These are phyloP conservation scores for Antrozous pallidus DNA, from an alignment of 2,797 vertebrate species.

Conservation along the genomic window DNA sequence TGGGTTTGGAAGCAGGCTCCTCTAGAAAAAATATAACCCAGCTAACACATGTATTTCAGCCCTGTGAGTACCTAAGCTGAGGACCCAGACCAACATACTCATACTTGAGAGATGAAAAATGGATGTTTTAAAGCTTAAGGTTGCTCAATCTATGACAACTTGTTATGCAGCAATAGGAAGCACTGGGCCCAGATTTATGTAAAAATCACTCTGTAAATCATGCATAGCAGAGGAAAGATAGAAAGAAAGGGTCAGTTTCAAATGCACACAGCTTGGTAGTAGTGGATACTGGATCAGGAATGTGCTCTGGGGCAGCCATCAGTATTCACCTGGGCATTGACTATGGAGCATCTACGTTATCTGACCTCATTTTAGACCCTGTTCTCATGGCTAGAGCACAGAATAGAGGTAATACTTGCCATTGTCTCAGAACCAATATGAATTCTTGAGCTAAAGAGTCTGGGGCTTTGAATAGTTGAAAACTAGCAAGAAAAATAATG, in stretches of 20 bases:
- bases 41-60: neutral
- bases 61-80: neutral
- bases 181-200: neutral
- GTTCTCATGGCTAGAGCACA: neutral
- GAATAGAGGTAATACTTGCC: neutral
- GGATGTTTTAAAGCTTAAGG: neutral
- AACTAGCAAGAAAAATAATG: neutral
- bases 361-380: neutral
- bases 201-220: neutral
- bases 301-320: neutral
- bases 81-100: neutral
- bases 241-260: neutral
- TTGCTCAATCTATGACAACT: neutral
- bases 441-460: neutral
- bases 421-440: neutral
- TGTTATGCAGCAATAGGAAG: neutral
- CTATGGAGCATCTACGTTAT: neutral
- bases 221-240: neutral
- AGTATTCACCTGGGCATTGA: neutral
- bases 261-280: neutral
- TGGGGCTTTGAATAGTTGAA: neutral
- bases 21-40: neutral
- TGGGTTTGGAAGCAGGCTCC: neutral
- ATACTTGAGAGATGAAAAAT: neutral
- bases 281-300: neutral